These are phyloP conservation scores for Hypothenemus hampei DNA, from an alignment of 1,140 invertebrate species.

Conservation along the genomic window DNA sequence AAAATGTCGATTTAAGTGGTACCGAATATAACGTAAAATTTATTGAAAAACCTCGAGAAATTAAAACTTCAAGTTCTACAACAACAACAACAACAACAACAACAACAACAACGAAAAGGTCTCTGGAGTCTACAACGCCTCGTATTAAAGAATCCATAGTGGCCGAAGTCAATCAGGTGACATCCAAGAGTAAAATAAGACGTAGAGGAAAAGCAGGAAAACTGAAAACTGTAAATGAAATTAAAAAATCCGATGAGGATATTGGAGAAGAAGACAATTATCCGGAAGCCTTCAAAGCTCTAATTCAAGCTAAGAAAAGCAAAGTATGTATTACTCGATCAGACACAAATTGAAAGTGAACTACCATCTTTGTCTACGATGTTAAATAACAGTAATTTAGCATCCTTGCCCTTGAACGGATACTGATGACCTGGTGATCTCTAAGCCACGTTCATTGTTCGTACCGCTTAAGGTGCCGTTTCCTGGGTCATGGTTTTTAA, in stretches of 20 bases:
- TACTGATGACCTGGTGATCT: slow-evolving; percentile 9
- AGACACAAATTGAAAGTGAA: too few species aligned
- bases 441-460: slow-evolving; percentile 7
- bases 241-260: slow-evolving; percentile 37
- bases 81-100: slow-evolving; percentile 10
- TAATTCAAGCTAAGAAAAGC: slow-evolving; percentile 40
- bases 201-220: slow-evolving; percentile 33
- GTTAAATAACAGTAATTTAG: not conserved
- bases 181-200: slow-evolving; percentile 35
- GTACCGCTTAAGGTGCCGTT: too few species aligned
- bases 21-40: slow-evolving; percentile 31
- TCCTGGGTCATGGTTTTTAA: slow-evolving; percentile 15
- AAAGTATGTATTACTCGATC: slow-evolving; percentile 22
- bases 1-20: slow-evolving; percentile 27
- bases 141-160: slow-evolving; percentile 38
- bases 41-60: slow-evolving; percentile 21
- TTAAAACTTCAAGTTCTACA: slow-evolving; percentile 6
- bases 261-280: slow-evolving; percentile 42
- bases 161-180: slow-evolving; percentile 38
- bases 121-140: slow-evolving; percentile 15
- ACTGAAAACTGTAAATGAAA: slow-evolving; percentile 19
- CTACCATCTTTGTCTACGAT: too few species aligned
- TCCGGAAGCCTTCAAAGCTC: slow-evolving; percentile 42
- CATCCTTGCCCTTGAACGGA: slow-evolving; percentile 11
- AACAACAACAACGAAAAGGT: not conserved